These are phyloP conservation scores for Asbolus verrucosus DNA, from an alignment of 1,140 invertebrate genomes.

Conservation along the genomic window DNA sequence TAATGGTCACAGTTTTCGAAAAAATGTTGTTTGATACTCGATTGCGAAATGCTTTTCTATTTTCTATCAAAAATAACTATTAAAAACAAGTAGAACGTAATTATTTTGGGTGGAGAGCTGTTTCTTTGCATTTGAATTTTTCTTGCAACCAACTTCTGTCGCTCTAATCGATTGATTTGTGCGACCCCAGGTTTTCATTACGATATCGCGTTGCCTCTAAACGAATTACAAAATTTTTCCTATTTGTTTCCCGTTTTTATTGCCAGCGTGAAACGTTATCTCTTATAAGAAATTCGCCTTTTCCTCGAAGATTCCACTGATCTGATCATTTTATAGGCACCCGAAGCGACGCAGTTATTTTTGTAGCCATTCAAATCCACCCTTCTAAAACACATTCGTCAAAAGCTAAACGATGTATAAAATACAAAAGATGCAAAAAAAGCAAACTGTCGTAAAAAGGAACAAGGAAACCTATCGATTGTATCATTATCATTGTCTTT, in stretches of 20 bases:
- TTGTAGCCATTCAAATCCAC: slow-evolving; percentile 25
- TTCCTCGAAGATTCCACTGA: not conserved
- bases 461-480: slow-evolving; percentile 7
- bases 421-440: slow-evolving; percentile 28
- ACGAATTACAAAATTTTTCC: slow-evolving; percentile 14
- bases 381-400: slow-evolving; percentile 31
- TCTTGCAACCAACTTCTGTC: not conserved
- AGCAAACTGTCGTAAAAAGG: too few relatives aligned
- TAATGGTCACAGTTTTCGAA: too few relatives aligned
- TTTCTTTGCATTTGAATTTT: not conserved
- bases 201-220: slow-evolving; percentile 6
- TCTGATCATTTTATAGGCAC: slow-evolving; percentile 33
- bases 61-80: too few relatives aligned
- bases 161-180: not conserved
- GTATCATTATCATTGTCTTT: slow-evolving; percentile 3
- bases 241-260: slow-evolving; percentile 27
- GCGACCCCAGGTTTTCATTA: not conserved
- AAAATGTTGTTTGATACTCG: too few relatives aligned
- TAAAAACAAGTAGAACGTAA: too few relatives aligned
- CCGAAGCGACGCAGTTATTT: slow-evolving; percentile 21
- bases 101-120: too few relatives aligned
- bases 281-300: not conserved
- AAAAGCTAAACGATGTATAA: slow-evolving; percentile 25
- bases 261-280: slow-evolving; percentile 7
- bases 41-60: too few relatives aligned